Base-by-base conservation (phyloP, 2,888 invertebrate genomes). In the Stomorhina lunata region DNA sequence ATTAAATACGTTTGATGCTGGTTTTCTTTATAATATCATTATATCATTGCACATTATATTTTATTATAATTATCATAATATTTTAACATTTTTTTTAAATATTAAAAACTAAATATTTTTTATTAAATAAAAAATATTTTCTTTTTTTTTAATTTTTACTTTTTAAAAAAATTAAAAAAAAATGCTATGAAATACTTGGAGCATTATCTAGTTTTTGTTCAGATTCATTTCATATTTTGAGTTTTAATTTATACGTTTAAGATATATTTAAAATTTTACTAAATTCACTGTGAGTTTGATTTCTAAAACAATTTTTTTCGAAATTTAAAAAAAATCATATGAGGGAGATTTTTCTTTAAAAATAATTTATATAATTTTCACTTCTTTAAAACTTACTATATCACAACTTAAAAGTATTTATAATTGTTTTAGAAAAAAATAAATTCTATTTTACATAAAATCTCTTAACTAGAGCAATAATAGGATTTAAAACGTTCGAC, bases 311-410 rank as follows among this genome's bases (percentile, higher is more conserved):
- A n/a, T 71, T 17, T 32, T 66, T 34, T 71, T 68, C 20, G 4
- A 0, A 59, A 20, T 68, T 29, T 76, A 29, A 34, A 40, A 34
- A 61, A 63, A 25, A 69, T 37, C 55, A 53, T 45, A 75, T 66
- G 20, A 48, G 43, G 61, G 40, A 65, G 20, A 53, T 45, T 34
- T 57, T 29, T 29, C 29, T 29, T 45, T 57, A 22, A 25, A 45
- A 63, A 43, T 29, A 37, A 2, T 7, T 45, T 59, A 10, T 34
- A 22, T 9, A 34, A 10, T 17, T 55, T 76, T 22, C 20, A 29
- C 25, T 17, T 40, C 50, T 72, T 72, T 69, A 78, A 61, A 81
- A 72, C 71, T 72, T 81, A 71, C 81, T 81, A 66, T 81, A 77
- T 77, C 76, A 81, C 73, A 78, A 75, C 66, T 80, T 63, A 72